Conservation (phyloP, 1,140 invertebrate genomes). For the Zophobas atratus region DNA sequence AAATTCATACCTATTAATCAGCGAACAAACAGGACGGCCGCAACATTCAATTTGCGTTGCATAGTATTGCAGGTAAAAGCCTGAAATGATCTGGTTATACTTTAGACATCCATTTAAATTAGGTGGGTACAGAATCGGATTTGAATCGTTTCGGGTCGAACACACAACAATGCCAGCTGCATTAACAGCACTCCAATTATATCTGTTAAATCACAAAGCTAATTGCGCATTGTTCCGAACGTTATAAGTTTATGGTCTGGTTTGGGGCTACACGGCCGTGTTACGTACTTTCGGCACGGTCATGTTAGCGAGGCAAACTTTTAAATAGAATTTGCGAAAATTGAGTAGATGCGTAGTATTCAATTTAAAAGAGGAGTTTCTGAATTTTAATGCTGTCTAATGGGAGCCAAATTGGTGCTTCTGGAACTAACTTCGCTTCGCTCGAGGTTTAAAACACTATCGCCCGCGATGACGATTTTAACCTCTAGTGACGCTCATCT, state of each 20-base stretch:
- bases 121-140: slow-evolving; percentile 23
- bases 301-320: background rate
- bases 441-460: too few relatives aligned
- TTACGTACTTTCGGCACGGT: too few relatives aligned
- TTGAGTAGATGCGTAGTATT: background rate
- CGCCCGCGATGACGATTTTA: too few relatives aligned
- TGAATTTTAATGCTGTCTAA: background rate
- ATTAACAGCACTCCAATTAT: slow-evolving; percentile 29
- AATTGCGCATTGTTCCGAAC: slow-evolving; percentile 16
- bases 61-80: slow-evolving; percentile 18
- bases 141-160: slow-evolving; percentile 29
- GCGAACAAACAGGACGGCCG: background rate
- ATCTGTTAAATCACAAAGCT: slow-evolving; percentile 29
- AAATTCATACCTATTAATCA: slow-evolving; percentile 1
- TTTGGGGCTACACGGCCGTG: background rate
- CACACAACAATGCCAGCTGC: slow-evolving; percentile 19
- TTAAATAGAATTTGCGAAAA: slow-evolving; percentile 13
- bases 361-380: slow-evolving; percentile 3
- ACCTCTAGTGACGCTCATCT: too few relatives aligned
- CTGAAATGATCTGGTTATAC: slow-evolving; percentile 14
- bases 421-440: too few relatives aligned
- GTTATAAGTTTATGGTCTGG: background rate
- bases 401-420: background rate
- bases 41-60: slow-evolving; percentile 24
- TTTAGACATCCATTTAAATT: slow-evolving; percentile 28